Conservation (phyloP, 2,888 invertebrate genomes). For the Drosophila koepferae region DNA sequence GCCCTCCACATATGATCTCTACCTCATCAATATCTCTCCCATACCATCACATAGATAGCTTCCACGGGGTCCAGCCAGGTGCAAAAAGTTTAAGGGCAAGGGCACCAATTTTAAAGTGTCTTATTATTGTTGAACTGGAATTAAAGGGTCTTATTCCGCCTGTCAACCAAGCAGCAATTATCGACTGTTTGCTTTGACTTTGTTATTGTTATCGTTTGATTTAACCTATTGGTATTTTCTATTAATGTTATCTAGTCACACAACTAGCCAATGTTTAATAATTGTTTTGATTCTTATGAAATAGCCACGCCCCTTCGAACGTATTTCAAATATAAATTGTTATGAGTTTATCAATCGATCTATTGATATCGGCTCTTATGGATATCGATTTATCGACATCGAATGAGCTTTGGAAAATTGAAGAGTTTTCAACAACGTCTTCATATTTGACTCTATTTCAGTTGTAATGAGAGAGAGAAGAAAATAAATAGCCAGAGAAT, state of each 20-base stretch:
- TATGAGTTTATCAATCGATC: no score
- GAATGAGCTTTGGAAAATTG: no score
- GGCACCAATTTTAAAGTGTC: constrained; percentile 6
- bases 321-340: no score
- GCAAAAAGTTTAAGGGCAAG: background rate
- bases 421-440: no score
- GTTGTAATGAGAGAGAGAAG: no score
- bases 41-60: background rate
- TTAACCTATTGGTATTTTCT: background rate
- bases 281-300: background rate
- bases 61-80: background rate
- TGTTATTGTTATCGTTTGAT: background rate
- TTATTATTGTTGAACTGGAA: background rate
- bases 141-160: background rate
- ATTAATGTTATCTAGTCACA: background rate
- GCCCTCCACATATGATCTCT: background rate
- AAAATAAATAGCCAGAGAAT: no score
- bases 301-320: no score
- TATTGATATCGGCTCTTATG: no score
- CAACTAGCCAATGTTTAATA: background rate
- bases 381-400: no score
- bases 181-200: background rate
- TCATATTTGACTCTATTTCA: no score
- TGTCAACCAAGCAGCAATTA: constrained; percentile 4
- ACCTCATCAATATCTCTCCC: background rate